Conservation (phyloP, 2,888 invertebrate species). For the Hirudinaria manillensis region DNA sequence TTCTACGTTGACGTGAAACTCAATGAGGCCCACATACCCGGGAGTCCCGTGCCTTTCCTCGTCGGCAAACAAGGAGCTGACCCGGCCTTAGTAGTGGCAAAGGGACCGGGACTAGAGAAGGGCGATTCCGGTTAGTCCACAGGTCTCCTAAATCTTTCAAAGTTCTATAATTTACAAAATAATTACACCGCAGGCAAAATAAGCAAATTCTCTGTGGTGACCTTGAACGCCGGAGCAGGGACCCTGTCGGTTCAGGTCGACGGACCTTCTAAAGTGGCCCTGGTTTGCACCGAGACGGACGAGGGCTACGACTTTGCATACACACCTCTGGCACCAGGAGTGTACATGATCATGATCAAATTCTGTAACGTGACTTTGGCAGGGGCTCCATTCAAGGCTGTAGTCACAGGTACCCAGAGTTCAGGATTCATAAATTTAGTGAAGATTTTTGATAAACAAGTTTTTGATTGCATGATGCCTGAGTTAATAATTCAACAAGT, state of each 20-base stretch:
- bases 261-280: conserved; percentile 81
- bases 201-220: conserved; percentile 88
- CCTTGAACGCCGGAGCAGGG: conserved; percentile 87
- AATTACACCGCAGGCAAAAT: conserved; percentile 63
- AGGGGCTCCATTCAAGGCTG: conserved; percentile 86
- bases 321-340: conserved; percentile 87
- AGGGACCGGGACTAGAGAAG: conserved; percentile 49
- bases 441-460: too few species aligned
- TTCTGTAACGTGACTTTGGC: conserved; percentile 87
- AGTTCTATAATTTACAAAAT: not conserved
- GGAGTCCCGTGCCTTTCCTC: conserved; percentile 86
- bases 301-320: conserved; percentile 96
- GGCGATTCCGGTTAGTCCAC: conserved; percentile 36
- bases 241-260: conserved; percentile 86
- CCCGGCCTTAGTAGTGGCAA: conserved; percentile 62
- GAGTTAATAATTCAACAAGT: too few species aligned
- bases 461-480: too few species aligned
- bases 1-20: conserved; percentile 85
- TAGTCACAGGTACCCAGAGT: conserved; percentile 51
- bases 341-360: conserved; percentile 89
- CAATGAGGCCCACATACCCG: conserved; percentile 92
- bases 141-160: not conserved
- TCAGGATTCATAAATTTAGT: not conserved
- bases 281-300: conserved; percentile 93
- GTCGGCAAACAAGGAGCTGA: conserved; percentile 76